Base-by-base conservation (phyloP, 92 coral and sea anemone species). In the Actinernus sp. region DNA sequence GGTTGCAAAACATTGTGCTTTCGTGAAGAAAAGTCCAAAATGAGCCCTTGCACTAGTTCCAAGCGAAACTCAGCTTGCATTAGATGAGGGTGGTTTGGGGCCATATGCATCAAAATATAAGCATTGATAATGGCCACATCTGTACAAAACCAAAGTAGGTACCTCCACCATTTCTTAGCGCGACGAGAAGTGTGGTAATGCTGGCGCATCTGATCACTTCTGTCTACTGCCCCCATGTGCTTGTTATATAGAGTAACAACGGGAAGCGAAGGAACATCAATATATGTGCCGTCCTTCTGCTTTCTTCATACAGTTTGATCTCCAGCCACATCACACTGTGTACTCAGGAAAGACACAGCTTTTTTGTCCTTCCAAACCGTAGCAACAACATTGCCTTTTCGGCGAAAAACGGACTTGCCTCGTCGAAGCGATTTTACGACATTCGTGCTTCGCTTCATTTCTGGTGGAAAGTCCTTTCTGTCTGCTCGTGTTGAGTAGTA, bases 291-390 rank as follows among this genome's bases (percentile, higher is more conserved):
- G 21, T 69, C 71, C 17, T 9, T 12, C 21, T 69, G 86, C 28
- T 61, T 79, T 38, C 79, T 46, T 22, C 59, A 68, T 3, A 79
- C 65, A 2, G 45, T 24, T 2, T 39, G 27, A 11, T 1, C 18
- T 26, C 73, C 73, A 4, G 32, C 45, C 18, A 65, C 54, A 28
- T 37, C 37, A 2, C 37, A 69, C 55, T 68, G 65, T 0, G 76
- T 68, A 41, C 76, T 68, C 9, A 68, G 60, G 54, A 61, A 79
- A 64, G 50, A 70, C 1, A 70, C 86, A 23, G 34, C 51, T 49
- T 58, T 80, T 31, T 57, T 84, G 21, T 84, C 90, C 51, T 84
- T 84, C 80, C 90, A 84, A 31, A 57, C 76, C 9, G 76, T 47
- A 3, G 59, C 73, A 0, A 79, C 82, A 1, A 68, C n/a, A 17